phyloP scores from a whole-genome alignment of 2,113 vertebrate species.

The Myanophis thanlyinensis region DNA sequence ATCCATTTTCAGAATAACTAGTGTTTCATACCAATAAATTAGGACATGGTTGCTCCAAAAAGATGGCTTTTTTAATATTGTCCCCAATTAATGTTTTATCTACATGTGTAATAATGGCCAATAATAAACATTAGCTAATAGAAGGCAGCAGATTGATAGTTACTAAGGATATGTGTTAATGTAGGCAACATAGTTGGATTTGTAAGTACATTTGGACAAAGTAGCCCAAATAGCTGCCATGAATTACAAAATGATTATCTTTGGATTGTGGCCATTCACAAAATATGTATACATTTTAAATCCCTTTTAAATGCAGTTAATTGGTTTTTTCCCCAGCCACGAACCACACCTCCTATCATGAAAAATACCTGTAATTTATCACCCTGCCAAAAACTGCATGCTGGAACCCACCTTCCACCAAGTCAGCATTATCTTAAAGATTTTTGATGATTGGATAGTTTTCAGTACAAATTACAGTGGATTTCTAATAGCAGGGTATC shows the following conservation, averaged over 20 bases:
- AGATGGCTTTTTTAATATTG: not conserved
- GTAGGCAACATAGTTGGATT: not conserved
- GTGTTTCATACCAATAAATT: not conserved
- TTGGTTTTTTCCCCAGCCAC: not conserved
- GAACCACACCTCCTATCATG: not conserved
- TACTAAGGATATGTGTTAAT: not conserved
- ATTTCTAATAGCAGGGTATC: not conserved
- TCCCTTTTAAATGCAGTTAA: not conserved
- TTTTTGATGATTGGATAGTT: not conserved
- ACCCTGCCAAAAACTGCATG: not conserved
- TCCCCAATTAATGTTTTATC: not conserved
- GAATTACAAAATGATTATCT: not conserved
- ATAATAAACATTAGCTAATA: not conserved
- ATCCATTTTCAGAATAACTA: not conserved
- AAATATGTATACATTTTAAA: not conserved
- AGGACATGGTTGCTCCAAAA: not conserved
- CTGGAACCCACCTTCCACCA: not conserved
- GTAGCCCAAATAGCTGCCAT: not conserved
- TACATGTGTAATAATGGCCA: not conserved
- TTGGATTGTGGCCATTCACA: not conserved
- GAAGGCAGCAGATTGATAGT: not conserved
- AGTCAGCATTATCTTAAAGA: not conserved
- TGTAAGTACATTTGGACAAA: not conserved
- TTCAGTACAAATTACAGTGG: not conserved
- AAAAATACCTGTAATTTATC: not conserved